Evolutionary conservation across 1,140 invertebrate genomes (phyloP).

Genomic region (Heliothis subflexa): DNA sequence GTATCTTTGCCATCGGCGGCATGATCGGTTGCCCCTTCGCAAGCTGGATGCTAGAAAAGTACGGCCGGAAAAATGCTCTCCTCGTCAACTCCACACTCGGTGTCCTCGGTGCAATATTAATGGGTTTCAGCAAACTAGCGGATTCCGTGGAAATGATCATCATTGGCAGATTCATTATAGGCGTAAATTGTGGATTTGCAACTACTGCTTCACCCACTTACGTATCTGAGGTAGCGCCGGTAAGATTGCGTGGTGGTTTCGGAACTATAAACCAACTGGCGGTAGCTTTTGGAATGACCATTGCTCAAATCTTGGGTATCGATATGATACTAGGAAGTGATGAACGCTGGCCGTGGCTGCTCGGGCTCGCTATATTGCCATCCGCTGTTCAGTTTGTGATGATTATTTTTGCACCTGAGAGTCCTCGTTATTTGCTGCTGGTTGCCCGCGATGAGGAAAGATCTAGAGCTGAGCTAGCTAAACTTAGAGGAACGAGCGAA

Average conservation of each 20-base stretch:
- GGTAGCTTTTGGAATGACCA: slow-evolving; percentile 94
- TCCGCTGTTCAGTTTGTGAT: slow-evolving; percentile 93
- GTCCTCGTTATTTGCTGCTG: slow-evolving; percentile 92
- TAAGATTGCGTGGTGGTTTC: slow-evolving; percentile 93
- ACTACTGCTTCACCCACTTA: slow-evolving; percentile 97
- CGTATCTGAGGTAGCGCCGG: slow-evolving; percentile 96
- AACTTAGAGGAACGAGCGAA: slow-evolving; percentile 79
- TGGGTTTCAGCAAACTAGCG: slow-evolving; percentile 80
- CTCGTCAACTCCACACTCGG: slow-evolving; percentile 76
- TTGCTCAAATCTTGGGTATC: slow-evolving; percentile 95
- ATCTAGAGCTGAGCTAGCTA: slow-evolving; percentile 88
- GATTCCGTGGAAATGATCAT: slow-evolving; percentile 81
- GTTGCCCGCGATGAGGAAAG: slow-evolving; percentile 94
- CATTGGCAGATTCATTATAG: slow-evolving; percentile 83
- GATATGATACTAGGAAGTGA: slow-evolving; percentile 94
- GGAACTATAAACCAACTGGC: slow-evolving; percentile 96
- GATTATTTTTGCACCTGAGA: slow-evolving; percentile 95
- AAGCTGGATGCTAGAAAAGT: slow-evolving; percentile 91
- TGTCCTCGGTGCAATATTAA: slow-evolving; percentile 75
- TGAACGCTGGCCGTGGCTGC: slow-evolving; percentile 93
- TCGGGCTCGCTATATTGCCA: slow-evolving; percentile 93
- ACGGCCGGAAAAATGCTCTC: slow-evolving; percentile 79
- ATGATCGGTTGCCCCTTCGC: slow-evolving; percentile 98
- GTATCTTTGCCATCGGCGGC: slow-evolving; percentile 97
- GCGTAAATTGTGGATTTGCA: slow-evolving; percentile 90